These are phyloP conservation scores for Ciconia maguari DNA, from an alignment of 2,113 vertebrate species.

Conservation along the genomic window DNA sequence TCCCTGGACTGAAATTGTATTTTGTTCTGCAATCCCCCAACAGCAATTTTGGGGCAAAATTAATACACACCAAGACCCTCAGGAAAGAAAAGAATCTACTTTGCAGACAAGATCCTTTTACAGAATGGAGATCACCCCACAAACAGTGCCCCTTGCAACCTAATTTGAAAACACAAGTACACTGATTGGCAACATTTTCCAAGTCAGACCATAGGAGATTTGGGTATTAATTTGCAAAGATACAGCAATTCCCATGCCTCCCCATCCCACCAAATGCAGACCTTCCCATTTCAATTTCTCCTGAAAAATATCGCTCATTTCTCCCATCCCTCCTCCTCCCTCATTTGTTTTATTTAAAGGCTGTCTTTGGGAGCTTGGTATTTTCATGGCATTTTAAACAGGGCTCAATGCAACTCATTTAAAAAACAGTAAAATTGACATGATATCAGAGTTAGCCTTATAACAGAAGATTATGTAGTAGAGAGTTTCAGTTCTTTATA, in stretches of 20 bases:
- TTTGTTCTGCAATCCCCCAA: conserved; percentile 27
- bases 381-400: conserved; percentile 73
- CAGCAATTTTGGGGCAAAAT: conserved; percentile 29
- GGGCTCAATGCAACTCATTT: conserved; percentile 57
- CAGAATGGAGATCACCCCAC: neutral
- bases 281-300: conserved; percentile 4
- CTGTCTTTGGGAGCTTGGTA: conserved; percentile 71
- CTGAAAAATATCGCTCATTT: neutral
- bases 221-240: conserved; percentile 30
- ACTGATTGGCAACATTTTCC: conserved; percentile 38
- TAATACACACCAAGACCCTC: neutral
- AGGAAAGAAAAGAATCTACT: conserved; percentile 39
- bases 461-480: conserved; percentile 70
- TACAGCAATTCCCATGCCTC: conserved; percentile 47
- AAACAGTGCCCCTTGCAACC: neutral
- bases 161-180: conserved; percentile 43
- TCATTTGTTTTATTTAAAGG: conserved; percentile 52
- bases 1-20: neutral
- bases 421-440: conserved; percentile 62
- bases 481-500: conserved; percentile 74
- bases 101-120: conserved; percentile 27
- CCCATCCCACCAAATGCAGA: conserved; percentile 24
- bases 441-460: conserved; percentile 82
- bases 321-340: neutral
- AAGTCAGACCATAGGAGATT: conserved; percentile 31